Percentiles rank a stretch among this genome's conserved stretches.
Conservation (phyloP, 1,140 invertebrate genomes). For the Harpegnathos saltator region DNA sequence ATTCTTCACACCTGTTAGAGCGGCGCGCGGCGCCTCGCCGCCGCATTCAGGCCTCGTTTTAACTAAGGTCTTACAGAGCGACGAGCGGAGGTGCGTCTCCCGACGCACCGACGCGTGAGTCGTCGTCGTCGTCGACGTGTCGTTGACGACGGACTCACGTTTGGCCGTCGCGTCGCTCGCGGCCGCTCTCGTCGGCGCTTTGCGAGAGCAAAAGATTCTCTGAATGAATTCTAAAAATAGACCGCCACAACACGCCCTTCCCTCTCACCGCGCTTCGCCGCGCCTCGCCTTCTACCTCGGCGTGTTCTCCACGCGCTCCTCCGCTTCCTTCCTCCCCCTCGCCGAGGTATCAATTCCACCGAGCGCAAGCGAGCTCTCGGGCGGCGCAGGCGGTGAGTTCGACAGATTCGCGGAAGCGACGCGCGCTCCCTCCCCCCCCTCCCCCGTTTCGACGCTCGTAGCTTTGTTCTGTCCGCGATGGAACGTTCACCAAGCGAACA, state of each 20-base stretch:
- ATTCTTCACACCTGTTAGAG: slow-evolving; percentile 57
- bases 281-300: slow-evolving; percentile 66
- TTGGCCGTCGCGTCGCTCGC: slow-evolving; percentile 74
- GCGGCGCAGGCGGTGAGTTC: no score
- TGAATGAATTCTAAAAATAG: slow-evolving; percentile 84
- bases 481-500: no score
- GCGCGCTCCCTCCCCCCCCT: no score
- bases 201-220: slow-evolving; percentile 76
- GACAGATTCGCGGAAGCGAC: background rate
- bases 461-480: no score
- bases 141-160: slow-evolving; percentile 75
- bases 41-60: slow-evolving; percentile 55
- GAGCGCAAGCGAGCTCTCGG: no score
- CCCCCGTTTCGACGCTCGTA: no score
- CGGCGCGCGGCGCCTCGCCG: background rate
- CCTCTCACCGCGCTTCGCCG: slow-evolving; percentile 59
- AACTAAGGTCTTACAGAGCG: no score
- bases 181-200: no score
- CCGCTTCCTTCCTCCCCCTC: slow-evolving; percentile 22
- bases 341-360: background rate
- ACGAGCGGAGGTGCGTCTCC: no score
- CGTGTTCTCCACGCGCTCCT: slow-evolving; percentile 26
- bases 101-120: no score
- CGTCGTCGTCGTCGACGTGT: background rate
- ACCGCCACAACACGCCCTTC: slow-evolving; percentile 65